phyloP scores from a whole-genome alignment of 2,797 vertebrate genomes.

The Sylvilagus floridanus region DNA sequence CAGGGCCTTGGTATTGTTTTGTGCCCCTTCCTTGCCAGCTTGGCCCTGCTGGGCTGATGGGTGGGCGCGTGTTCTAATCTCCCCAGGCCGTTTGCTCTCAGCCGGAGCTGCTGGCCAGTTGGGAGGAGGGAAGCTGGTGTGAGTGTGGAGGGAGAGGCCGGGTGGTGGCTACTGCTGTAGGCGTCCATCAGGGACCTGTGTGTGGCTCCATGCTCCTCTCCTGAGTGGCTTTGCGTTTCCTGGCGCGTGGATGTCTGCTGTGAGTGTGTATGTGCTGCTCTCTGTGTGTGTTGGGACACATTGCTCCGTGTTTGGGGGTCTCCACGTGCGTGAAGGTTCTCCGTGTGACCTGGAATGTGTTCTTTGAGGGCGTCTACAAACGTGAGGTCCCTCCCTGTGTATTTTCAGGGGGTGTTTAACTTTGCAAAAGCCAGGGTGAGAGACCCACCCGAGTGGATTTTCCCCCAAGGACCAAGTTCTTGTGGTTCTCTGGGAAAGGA shows the following conservation, averaged over 20 bases:
- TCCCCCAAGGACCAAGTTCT: background rate
- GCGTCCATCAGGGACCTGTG: background rate
- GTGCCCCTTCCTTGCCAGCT: background rate
- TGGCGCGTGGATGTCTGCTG: background rate
- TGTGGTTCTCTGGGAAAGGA: background rate
- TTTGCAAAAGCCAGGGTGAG: constrained; percentile 2
- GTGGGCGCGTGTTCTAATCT: no score
- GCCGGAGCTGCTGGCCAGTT: background rate
- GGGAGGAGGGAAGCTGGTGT: background rate
- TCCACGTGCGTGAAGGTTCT: background rate
- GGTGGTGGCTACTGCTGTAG: background rate
- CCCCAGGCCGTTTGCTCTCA: constrained; percentile 22
- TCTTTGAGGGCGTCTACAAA: constrained; percentile 29
- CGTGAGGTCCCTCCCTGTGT: background rate
- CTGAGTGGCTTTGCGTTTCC: background rate
- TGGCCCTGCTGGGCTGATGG: no score
- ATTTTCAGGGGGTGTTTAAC: background rate
- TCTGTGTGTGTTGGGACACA: background rate
- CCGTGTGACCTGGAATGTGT: constrained; percentile 7
- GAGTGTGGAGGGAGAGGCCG: background rate
- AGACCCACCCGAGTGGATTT: constrained; percentile 28
- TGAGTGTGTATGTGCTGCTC: background rate
- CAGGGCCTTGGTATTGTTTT: background rate
- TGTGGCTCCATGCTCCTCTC: background rate
- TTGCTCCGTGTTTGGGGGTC: background rate